A percentile compares a stretch with the other conserved stretches of the same genome.
Evolutionary conservation across 53 echinoderm and acorn worm genomes (phyloP).

Genomic region (Zoroaster sp.): DNA sequence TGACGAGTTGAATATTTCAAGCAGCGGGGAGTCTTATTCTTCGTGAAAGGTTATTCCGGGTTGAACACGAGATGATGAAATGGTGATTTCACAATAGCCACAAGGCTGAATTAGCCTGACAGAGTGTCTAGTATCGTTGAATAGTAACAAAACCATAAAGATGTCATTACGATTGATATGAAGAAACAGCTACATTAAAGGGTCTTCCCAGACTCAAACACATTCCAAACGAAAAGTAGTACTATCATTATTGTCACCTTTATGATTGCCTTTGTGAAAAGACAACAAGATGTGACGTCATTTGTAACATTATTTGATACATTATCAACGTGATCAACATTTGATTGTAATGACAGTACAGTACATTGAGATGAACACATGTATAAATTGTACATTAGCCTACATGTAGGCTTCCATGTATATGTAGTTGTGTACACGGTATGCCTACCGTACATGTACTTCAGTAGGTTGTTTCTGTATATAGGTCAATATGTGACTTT

Average conservation of each 20-base stretch:
- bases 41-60: slow-evolving; percentile 22
- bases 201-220: too few relatives aligned
- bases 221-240: too few relatives aligned
- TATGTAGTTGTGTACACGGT: not conserved
- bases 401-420: not conserved
- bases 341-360: too few relatives aligned
- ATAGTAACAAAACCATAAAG: slow-evolving; percentile 11
- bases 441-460: not conserved
- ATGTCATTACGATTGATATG: not conserved
- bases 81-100: slow-evolving; percentile 30
- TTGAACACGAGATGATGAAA: not conserved
- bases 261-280: too few relatives aligned
- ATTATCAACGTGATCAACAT: too few relatives aligned
- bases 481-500: not conserved
- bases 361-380: too few relatives aligned
- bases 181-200: not conserved
- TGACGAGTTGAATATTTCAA: slow-evolving; percentile 14
- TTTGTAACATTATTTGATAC: too few relatives aligned
- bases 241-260: too few relatives aligned
- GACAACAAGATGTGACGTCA: too few relatives aligned
- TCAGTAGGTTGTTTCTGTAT: too few relatives aligned
- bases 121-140: slow-evolving; percentile 20
- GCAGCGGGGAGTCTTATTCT: slow-evolving; percentile 7
- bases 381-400: too few relatives aligned
- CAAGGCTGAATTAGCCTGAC: not conserved